phyloP scores from a whole-genome alignment of 2,888 invertebrate genomes.

The Sussaba pulchella region DNA sequence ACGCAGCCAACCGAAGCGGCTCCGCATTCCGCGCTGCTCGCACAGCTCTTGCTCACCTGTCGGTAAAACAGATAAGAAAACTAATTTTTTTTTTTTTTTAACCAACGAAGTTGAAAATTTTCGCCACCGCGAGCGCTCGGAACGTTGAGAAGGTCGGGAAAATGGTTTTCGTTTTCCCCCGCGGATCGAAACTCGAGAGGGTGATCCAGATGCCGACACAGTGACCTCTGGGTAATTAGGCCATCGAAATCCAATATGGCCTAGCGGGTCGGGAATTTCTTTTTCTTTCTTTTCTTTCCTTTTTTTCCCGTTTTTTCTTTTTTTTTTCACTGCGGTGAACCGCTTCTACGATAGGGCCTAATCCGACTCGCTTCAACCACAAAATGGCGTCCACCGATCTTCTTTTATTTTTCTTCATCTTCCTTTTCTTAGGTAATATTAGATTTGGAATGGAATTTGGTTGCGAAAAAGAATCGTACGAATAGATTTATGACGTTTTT shows the following conservation, averaged over 20 bases:
- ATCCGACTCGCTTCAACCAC: constrained; percentile 3
- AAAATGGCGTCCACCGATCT: not conserved
- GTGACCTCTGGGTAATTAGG: constrained; percentile 64
- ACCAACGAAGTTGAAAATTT: constrained; percentile 6
- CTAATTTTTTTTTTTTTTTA: not conserved
- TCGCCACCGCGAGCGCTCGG: not conserved
- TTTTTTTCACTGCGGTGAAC: not conserved
- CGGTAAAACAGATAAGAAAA: constrained; percentile 21
- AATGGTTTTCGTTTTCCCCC: constrained; percentile 22
- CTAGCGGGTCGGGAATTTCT: constrained; percentile 40
- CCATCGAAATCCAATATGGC: constrained; percentile 66
- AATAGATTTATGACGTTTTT: constrained; percentile 37
- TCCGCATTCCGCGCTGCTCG: constrained; percentile 87
- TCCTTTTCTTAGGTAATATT: too few species aligned
- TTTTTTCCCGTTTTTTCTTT: constrained; percentile 43
- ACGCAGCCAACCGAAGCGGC: constrained; percentile 87
- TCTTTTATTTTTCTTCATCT: not conserved
- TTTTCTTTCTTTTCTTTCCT: constrained; percentile 42
- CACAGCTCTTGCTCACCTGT: constrained; percentile 88
- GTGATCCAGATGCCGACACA: constrained; percentile 66
- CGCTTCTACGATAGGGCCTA: constrained; percentile 25
- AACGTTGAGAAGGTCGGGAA: not conserved
- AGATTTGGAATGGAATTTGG: too few species aligned
- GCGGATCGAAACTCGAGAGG: constrained; percentile 49
- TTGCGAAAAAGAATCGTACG: too few species aligned